phyloP scores from a whole-genome alignment of 1,140 invertebrate genomes.

The Drosophila sproati region DNA sequence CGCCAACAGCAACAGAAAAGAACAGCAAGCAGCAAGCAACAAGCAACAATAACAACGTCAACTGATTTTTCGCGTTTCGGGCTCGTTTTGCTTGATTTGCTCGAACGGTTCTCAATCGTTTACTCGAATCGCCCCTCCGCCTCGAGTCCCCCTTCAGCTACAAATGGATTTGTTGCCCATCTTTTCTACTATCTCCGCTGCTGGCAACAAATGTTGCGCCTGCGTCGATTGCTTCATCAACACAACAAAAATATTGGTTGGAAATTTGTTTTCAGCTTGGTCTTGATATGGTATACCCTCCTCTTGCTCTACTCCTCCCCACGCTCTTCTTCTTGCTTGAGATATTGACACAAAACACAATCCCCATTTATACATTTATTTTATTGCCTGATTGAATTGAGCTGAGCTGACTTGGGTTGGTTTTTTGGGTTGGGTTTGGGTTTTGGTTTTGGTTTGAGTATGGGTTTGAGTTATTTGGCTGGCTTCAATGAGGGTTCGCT shows the following conservation, averaged over 20 bases:
- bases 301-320: not conserved
- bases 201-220: constrained; percentile 36
- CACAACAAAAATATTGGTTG: constrained; percentile 51
- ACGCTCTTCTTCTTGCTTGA: not conserved
- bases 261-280: constrained; percentile 59
- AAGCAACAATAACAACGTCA: constrained; percentile 38
- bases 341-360: constrained; percentile 35
- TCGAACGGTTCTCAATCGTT: constrained; percentile 39
- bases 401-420: constrained; percentile 54
- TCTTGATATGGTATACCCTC: constrained; percentile 33
- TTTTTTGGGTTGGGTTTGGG: constrained; percentile 45
- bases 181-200: constrained; percentile 7
- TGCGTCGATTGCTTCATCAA: constrained; percentile 44
- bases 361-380: constrained; percentile 48
- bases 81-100: constrained; percentile 44
- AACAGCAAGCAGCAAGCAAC: constrained; percentile 32
- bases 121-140: constrained; percentile 33
- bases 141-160: constrained; percentile 23
- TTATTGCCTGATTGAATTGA: constrained; percentile 74
- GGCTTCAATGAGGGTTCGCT: constrained; percentile 57
- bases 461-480: constrained; percentile 27
- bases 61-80: constrained; percentile 65
- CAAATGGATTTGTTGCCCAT: not conserved
- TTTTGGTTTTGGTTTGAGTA: constrained; percentile 35
- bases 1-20: constrained; percentile 33